phyloP scores from a whole-genome alignment of 2,113 vertebrate genomes.

The Dasyprocta punctata region DNA sequence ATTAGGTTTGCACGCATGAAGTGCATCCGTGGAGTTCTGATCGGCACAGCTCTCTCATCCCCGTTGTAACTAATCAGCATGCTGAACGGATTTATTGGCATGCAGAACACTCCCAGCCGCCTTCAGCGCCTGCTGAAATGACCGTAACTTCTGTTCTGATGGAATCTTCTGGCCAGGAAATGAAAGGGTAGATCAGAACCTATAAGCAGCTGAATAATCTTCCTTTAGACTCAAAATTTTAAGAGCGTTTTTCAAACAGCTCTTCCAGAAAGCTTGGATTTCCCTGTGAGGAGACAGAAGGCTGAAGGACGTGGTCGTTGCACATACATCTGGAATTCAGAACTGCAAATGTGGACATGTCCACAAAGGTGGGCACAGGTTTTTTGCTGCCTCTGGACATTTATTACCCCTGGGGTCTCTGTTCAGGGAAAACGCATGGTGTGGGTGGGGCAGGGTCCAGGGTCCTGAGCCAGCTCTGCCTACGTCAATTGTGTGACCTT shows the following conservation, averaged over 20 bases:
- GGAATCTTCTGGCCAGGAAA: constrained; percentile 56
- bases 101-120: constrained; percentile 37
- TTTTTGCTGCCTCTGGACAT: neutral
- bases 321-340: neutral
- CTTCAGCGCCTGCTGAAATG: constrained; percentile 10
- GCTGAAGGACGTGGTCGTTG: neutral
- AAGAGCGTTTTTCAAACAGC: neutral
- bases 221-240: neutral
- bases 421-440: neutral
- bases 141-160: constrained; percentile 54
- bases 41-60: neutral
- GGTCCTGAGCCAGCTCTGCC: neutral
- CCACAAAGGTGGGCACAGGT: neutral
- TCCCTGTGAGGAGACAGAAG: neutral
- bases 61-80: constrained; percentile 59
- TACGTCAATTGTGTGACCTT: neutral
- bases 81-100: constrained; percentile 55
- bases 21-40: neutral
- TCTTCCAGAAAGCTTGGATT: constrained; percentile 7
- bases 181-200: constrained; percentile 40
- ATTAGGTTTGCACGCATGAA: constrained; percentile 39
- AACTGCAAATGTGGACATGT: neutral
- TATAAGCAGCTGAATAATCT: neutral
- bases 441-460: neutral
- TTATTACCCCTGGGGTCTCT: neutral